These are phyloP conservation scores for Petromus typicus DNA, from an alignment of 2,113 vertebrate species.

Conservation along the genomic window DNA sequence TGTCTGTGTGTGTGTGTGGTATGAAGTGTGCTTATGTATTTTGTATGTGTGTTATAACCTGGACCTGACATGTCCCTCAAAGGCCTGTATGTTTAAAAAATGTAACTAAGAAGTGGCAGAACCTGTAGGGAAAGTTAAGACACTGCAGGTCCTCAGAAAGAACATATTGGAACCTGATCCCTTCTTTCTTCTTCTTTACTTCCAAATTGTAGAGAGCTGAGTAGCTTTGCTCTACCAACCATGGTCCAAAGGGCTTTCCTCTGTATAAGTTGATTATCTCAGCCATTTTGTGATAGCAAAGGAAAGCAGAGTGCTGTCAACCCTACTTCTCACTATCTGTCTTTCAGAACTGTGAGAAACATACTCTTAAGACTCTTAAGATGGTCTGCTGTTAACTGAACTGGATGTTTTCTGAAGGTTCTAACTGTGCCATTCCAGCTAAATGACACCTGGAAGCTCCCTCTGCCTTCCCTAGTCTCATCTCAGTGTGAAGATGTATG, in stretches of 20 bases:
- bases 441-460: background rate
- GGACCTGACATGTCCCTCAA: background rate
- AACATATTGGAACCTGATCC: background rate
- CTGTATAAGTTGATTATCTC: background rate
- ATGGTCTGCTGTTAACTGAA: background rate
- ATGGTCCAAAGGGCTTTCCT: background rate
- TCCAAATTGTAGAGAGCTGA: background rate
- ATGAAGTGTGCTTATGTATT: rapidly evolving
- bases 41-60: background rate
- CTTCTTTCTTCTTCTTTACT: background rate
- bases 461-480: background rate
- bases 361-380: rapidly evolving
- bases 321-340: background rate
- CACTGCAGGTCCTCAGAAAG: too few species aligned
- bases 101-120: background rate
- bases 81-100: background rate
- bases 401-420: background rate
- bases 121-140: background rate
- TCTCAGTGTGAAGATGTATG: background rate
- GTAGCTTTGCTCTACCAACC: background rate
- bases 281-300: background rate
- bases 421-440: background rate
- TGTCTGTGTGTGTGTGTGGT: background rate
- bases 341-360: background rate
- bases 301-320: background rate